phyloP scores from a whole-genome alignment of 2,888 invertebrate species.

The Cosmia trapezina region DNA sequence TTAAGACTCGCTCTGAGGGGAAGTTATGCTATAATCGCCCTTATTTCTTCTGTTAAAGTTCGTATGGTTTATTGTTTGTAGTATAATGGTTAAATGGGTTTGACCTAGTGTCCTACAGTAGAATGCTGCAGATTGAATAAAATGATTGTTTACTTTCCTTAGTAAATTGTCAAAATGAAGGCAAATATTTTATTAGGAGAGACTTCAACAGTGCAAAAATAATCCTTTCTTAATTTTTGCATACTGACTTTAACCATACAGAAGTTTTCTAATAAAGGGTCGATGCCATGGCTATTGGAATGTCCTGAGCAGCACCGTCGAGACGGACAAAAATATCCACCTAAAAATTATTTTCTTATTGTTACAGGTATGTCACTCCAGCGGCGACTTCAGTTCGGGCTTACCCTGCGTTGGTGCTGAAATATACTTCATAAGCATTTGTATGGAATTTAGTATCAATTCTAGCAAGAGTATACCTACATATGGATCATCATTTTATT shows the following conservation, averaged over 20 bases:
- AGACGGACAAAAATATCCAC: not conserved
- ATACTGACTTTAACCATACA: not conserved
- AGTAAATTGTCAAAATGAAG: not conserved
- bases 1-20: constrained; percentile 4
- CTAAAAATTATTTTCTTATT: constrained; percentile 20
- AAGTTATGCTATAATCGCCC: constrained; percentile 17
- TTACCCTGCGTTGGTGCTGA: not conserved
- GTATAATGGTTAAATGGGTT: not conserved
- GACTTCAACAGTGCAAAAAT: not conserved
- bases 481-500: not conserved
- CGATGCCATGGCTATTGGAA: not conserved
- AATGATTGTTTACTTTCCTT: not conserved
- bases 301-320: not conserved
- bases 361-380: constrained; percentile 44
- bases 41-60: constrained; percentile 9
- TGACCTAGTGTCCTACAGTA: too few species aligned
- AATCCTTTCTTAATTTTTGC: not conserved
- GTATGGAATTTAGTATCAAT: not conserved
- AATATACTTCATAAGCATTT: not conserved
- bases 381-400: not conserved
- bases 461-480: not conserved
- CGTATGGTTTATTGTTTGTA: not conserved
- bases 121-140: not conserved
- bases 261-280: not conserved
- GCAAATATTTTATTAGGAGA: not conserved